These are phyloP conservation scores for Drosophila prostipennis DNA, from an alignment of 2,888 invertebrate genomes.

Conservation along the genomic window DNA sequence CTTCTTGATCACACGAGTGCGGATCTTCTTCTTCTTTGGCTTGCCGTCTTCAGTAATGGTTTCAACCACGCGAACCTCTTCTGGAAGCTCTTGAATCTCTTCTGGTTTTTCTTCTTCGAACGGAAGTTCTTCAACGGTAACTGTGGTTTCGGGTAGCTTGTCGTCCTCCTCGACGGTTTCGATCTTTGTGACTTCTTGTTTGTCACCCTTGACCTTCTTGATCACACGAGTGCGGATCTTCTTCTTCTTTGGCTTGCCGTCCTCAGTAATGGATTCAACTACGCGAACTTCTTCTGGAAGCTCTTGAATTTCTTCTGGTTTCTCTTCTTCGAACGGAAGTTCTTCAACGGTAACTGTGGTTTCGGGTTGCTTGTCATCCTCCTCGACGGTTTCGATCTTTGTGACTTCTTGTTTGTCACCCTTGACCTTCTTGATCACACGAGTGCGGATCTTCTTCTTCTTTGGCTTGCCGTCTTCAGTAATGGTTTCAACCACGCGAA, in stretches of 20 bases:
- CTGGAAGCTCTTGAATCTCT: slow-evolving; percentile 22
- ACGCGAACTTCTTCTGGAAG: slow-evolving; percentile 5
- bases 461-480: slow-evolving; percentile 5
- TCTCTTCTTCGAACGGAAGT: neutral
- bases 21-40: slow-evolving; percentile 34
- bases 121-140: slow-evolving; percentile 16
- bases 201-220: slow-evolving; percentile 8
- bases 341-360: neutral
- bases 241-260: slow-evolving; percentile 8
- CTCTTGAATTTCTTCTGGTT: neutral
- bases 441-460: slow-evolving; percentile 26
- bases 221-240: slow-evolving; percentile 2
- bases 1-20: slow-evolving; percentile 26
- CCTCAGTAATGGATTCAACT: slow-evolving; percentile 1
- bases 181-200: slow-evolving; percentile 2
- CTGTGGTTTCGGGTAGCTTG: slow-evolving; percentile 7
- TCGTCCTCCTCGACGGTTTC: slow-evolving; percentile 33
- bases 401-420: slow-evolving; percentile 27
- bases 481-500: neutral
- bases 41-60: slow-evolving; percentile 14
- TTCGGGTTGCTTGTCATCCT: slow-evolving; percentile 1
- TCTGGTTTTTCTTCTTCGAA: slow-evolving; percentile 8
- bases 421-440: slow-evolving; percentile 27
- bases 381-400: slow-evolving; percentile 14
- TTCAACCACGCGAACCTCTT: slow-evolving; percentile 19